These are phyloP conservation scores for Lithodes maja DNA, from an alignment of 2,888 invertebrate species.

Conservation along the genomic window DNA sequence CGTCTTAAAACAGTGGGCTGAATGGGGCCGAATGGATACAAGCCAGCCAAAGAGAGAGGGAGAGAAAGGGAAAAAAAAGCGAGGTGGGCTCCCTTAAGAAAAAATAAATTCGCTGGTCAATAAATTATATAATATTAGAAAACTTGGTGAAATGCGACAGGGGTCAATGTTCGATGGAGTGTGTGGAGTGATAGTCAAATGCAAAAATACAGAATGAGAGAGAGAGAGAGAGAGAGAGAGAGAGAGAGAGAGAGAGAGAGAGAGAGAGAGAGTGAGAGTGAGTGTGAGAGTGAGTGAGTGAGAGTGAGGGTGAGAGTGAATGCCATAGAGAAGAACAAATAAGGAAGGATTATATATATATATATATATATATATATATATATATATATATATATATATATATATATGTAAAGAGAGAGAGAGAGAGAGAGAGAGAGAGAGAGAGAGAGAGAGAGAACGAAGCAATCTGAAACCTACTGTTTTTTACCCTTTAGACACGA, in stretches of 20 bases:
- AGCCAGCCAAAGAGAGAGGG: too few species aligned
- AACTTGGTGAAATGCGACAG: not conserved
- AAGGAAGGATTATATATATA: too few species aligned
- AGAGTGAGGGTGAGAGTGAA: too few species aligned
- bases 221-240: constrained; percentile 22
- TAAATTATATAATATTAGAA: not conserved
- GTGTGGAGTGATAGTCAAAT: not conserved
- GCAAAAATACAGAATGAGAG: constrained; percentile 17
- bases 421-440: not conserved
- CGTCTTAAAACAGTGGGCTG: too few species aligned
- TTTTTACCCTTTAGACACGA: too few species aligned
- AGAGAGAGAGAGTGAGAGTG: too few species aligned
- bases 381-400: constrained; percentile 10
- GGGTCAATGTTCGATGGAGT: too few species aligned
- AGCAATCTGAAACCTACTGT: not conserved
- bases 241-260: constrained; percentile 23
- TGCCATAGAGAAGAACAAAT: too few species aligned
- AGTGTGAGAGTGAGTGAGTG: too few species aligned
- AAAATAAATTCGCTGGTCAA: not conserved
- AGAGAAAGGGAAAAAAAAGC: too few species aligned
- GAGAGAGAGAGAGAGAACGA: not conserved
- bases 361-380: not conserved
- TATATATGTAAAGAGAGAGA: not conserved
- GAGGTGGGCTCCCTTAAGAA: too few species aligned
- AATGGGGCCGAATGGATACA: too few species aligned